phyloP scores from a whole-genome alignment of 2,797 vertebrate genomes.

The Apogon talboti region DNA sequence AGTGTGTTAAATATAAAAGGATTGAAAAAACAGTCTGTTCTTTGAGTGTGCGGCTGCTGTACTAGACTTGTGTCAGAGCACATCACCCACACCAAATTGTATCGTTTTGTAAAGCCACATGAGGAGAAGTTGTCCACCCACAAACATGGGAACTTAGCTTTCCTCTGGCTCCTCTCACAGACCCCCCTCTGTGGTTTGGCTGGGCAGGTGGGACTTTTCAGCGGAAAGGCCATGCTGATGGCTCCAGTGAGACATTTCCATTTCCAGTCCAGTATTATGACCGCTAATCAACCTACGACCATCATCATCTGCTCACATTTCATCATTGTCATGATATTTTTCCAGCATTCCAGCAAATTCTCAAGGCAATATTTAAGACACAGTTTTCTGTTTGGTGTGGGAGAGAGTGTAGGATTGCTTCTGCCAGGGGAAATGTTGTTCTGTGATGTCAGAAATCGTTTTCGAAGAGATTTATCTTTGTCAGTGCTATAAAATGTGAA shows the following conservation, averaged over 20 bases:
- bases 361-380: slow-evolving; percentile 62
- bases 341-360: slow-evolving; percentile 71
- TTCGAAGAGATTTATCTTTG: slow-evolving; percentile 42
- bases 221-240: slow-evolving; percentile 32
- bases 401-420: slow-evolving; percentile 75
- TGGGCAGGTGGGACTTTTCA: slow-evolving; percentile 55
- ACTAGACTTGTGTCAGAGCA: slow-evolving; percentile 31
- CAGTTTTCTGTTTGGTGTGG: slow-evolving; percentile 60
- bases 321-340: slow-evolving; percentile 58
- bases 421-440: slow-evolving; percentile 66
- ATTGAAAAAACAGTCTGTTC: slow-evolving; percentile 33
- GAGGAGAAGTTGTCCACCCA: slow-evolving; percentile 39
- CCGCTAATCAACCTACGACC: slow-evolving; percentile 56
- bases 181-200: slow-evolving; percentile 51
- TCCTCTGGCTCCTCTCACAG: slow-evolving; percentile 27
- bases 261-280: slow-evolving; percentile 54
- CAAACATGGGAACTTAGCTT: slow-evolving; percentile 53
- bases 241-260: slow-evolving; percentile 42
- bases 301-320: slow-evolving; percentile 63
- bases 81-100: slow-evolving; percentile 37
- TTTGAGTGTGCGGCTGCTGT: slow-evolving; percentile 22
- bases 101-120: slow-evolving; percentile 30
- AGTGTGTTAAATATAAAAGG: slow-evolving; percentile 39
- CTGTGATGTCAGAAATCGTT: slow-evolving; percentile 57
- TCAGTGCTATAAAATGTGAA: slow-evolving; percentile 55